phyloP scores from a whole-genome alignment of 35 echinoderm and acorn worm genomes.

The Acanthaster planci region DNA sequence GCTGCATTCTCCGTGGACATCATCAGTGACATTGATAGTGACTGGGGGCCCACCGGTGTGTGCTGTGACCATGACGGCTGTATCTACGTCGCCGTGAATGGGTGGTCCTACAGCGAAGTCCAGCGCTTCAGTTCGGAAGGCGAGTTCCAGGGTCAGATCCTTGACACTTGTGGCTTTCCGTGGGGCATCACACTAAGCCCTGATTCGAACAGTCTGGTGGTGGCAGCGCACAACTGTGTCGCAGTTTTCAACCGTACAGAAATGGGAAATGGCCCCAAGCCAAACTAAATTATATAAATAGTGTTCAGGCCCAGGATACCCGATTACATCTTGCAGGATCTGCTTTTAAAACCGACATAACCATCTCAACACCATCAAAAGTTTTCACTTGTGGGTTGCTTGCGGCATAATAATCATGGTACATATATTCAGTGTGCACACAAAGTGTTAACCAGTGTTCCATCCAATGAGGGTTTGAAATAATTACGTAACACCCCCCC shows the following conservation, averaged over 20 bases:
- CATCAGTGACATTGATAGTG: background rate
- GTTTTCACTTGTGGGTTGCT: too few species aligned
- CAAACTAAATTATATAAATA: background rate
- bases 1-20: background rate
- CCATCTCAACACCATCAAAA: too few species aligned
- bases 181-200: too few species aligned
- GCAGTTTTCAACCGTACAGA: background rate
- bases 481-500: background rate
- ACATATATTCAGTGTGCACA: too few species aligned
- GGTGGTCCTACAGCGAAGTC: background rate
- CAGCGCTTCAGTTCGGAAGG: background rate
- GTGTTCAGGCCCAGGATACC: background rate
- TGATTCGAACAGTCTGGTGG: too few species aligned
- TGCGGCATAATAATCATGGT: too few species aligned
- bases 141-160: background rate
- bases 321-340: too few species aligned
- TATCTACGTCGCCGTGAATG: background rate
- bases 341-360: too few species aligned
- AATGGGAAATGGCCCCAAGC: background rate
- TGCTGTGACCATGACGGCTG: background rate
- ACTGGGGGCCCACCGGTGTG: background rate
- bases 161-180: background rate
- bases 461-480: too few species aligned
- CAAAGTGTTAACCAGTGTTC: too few species aligned
- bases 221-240: too few species aligned